Evolutionary conservation across 2,797 vertebrate genomes (phyloP).

Genomic region (Carcharodon carcharias): DNA sequence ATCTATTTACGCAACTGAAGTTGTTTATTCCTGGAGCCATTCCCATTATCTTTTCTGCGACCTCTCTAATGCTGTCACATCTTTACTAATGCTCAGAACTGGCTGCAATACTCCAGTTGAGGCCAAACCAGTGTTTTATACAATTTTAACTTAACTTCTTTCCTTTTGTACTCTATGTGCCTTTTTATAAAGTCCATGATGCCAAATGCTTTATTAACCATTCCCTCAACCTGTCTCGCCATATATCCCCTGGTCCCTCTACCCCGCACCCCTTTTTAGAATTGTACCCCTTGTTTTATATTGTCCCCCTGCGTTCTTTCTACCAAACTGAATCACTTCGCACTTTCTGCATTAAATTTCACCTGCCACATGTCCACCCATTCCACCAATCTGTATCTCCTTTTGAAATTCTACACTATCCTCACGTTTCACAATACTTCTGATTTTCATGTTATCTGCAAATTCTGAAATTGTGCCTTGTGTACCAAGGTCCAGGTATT

Average conservation of each 20-base stretch:
- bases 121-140: background rate
- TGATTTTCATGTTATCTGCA: too few species aligned
- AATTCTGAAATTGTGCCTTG: too few species aligned
- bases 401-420: background rate
- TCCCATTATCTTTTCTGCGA: background rate
- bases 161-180: background rate
- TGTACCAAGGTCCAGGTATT: too few species aligned
- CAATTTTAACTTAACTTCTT: background rate
- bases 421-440: background rate
- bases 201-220: background rate
- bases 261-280: background rate
- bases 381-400: background rate
- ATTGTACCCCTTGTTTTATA: background rate
- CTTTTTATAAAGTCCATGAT: background rate
- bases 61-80: background rate
- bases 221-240: background rate
- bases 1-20: background rate
- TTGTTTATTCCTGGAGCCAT: background rate
- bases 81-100: background rate
- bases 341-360: background rate
- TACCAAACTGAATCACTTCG: background rate
- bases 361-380: background rate
- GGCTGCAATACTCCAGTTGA: background rate
- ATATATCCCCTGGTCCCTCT: background rate
- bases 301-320: background rate